Evolutionary conservation across 2,888 invertebrate genomes (phyloP), one percentile per base, ranked within the genome.

Genomic region (Pristionchus mayeri): DNA sequence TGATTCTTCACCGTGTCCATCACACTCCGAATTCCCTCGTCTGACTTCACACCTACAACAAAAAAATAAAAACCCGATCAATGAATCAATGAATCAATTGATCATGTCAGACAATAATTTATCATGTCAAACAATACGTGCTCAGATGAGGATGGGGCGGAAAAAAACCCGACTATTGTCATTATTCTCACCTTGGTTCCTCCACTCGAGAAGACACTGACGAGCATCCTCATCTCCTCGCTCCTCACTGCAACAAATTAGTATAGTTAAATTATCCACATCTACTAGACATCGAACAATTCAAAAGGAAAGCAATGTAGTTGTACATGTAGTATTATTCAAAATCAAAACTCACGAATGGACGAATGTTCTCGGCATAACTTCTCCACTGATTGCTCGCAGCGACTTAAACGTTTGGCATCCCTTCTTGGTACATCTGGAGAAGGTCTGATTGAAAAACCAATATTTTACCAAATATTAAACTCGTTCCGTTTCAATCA

Each of bases 331-430:
- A n/a, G n/a, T n/a, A n/a, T n/a, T n/a, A n/a, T n/a, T n/a, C 7
- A 54, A 54, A 44, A 44, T 44, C 44, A 44, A 57, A 24, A 24
- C 71, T 71, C 37, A 71, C 71, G 71, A 71, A 44, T 71, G 71
- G 50, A 80, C 57, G 37, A 48, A 48, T 37, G 57, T 80, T 57
- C 80, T 80, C 57, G 80, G 80, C 52, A 80, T 80, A 9, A 80
- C 80, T 57, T 80, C 80, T 34, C 80, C 80, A 13, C 80, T 80
- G 57, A 80, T 80, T 6, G 57, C 80, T 30, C 80, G 80, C 2
- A 80, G 57, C 1, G 80, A 80, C 27, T 80, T 80, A 40, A 57
- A 80, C 27, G 80, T 80, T n/a, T 80, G 80, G 21, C 80, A 80
- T 4, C 80, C 80, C 40, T 80, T 80, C 40, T 48, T 37, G 6